phyloP scores from a whole-genome alignment of 2,113 vertebrate genomes.

The Anoplopoma fimbria region DNA sequence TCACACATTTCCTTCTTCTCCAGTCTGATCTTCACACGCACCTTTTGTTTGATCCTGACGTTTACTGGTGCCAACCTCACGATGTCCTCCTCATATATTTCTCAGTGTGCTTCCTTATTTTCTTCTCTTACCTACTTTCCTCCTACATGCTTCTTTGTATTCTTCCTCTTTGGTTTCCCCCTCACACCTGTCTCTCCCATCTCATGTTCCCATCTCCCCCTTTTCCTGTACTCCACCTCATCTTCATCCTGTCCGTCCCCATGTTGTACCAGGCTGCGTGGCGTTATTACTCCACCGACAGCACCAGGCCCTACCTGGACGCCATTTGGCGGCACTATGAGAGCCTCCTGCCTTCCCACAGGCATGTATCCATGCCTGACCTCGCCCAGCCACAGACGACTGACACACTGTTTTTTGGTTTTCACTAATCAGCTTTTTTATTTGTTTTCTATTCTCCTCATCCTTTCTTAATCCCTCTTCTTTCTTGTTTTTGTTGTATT shows the following conservation, averaged over 20 bases:
- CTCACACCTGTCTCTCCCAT: neutral
- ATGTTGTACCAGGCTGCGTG: constrained; percentile 86
- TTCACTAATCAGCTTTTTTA: constrained; percentile 86
- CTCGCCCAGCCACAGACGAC: constrained; percentile 78
- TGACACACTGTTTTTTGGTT: constrained; percentile 76
- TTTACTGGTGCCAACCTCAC: constrained; percentile 1
- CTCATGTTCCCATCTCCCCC: constrained; percentile 9
- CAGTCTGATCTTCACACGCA: neutral
- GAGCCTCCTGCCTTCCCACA: constrained; percentile 85
- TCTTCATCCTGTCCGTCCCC: constrained; percentile 75
- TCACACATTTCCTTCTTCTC: constrained; percentile 20
- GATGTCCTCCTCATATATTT: constrained; percentile 17
- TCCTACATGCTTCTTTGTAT: neutral
- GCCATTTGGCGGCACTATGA: constrained; percentile 88
- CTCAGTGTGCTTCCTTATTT: neutral
- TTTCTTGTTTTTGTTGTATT: constrained; percentile 30
- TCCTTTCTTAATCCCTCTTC: constrained; percentile 37
- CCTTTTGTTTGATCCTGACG: neutral
- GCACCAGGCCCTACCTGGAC: constrained; percentile 83
- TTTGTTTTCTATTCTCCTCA: constrained; percentile 46
- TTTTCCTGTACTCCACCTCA: constrained; percentile 3
- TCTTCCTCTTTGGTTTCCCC: neutral
- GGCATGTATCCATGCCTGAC: constrained; percentile 88
- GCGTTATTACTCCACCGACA: constrained; percentile 88
- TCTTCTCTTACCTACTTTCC: constrained; percentile 50